phyloP scores from a whole-genome alignment of 2,113 vertebrate species.

The Brienomyrus longianalis region DNA sequence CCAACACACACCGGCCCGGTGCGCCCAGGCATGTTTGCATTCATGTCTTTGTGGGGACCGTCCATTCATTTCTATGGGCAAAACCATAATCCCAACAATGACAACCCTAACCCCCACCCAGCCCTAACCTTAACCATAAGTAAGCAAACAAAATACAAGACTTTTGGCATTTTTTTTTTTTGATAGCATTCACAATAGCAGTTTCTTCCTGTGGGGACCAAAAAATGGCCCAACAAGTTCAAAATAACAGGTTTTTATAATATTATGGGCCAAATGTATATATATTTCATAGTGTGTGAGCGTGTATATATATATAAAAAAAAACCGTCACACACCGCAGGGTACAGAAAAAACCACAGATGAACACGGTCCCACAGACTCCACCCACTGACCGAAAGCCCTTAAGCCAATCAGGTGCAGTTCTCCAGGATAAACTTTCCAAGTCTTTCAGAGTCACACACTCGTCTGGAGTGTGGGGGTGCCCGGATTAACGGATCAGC shows the following conservation, averaged over 20 bases:
- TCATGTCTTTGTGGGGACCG: not conserved
- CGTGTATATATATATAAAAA: not conserved
- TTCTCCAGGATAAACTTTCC: not conserved
- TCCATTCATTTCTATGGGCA: not conserved
- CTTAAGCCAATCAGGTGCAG: not conserved
- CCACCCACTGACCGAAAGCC: constrained; percentile 14
- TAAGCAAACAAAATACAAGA: not conserved
- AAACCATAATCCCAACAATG: not conserved
- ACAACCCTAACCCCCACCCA: not conserved
- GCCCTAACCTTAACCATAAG: not conserved
- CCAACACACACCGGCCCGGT: not conserved
- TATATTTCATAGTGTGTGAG: too few species aligned
- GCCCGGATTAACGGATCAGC: constrained; percentile 63
- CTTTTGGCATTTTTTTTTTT: not conserved
- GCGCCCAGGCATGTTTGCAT: not conserved
- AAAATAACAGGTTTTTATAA: not conserved
- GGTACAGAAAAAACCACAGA: not conserved
- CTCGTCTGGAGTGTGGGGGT: constrained; percentile 21
- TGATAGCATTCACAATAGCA: too few species aligned
- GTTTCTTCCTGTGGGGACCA: not conserved
- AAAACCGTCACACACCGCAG: constrained; percentile 3
- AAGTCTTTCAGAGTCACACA: constrained; percentile 18
- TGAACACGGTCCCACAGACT: not conserved
- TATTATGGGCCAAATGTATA: not conserved
- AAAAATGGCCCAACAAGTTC: not conserved